A percentile compares a stretch with the other conserved stretches of the same genome.
These are phyloP conservation scores for Ondatra zibethicus DNA, from an alignment of 2,113 vertebrate species.

Conservation along the genomic window DNA sequence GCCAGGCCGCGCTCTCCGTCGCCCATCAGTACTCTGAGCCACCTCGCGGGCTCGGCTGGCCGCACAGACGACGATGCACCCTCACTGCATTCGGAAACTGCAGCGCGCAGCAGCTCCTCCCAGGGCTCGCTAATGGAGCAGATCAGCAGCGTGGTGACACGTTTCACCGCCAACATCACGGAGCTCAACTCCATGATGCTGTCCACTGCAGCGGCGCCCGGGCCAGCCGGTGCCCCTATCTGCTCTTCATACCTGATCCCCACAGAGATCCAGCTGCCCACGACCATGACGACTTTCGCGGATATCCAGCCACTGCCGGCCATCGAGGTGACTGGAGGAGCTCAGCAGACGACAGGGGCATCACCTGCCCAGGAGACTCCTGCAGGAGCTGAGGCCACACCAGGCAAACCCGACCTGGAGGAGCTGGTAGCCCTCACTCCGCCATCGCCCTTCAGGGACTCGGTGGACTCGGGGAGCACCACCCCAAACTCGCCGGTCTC, in stretches of 20 bases:
- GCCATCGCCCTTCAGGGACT: conserved; percentile 98
- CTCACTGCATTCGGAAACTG: conserved; percentile 89
- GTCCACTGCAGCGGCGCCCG: conserved; percentile 83
- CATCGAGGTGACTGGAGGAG: conserved; percentile 90
- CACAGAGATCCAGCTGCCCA: conserved; percentile 92
- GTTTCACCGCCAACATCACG: conserved; percentile 97
- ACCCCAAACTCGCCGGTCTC: conserved; percentile 92
- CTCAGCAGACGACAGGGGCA: conserved; percentile 70
- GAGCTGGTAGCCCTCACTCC: conserved; percentile 97
- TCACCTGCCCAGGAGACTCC: conserved; percentile 81
- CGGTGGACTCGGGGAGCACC: conserved; percentile 92
- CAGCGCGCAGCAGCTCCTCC: conserved; percentile 88
- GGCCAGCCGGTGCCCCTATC: conserved; percentile 84
- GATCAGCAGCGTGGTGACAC: conserved; percentile 98
- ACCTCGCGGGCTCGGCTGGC: conserved; percentile 88
- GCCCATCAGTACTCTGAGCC: conserved; percentile 95
- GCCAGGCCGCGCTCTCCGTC: conserved; percentile 93
- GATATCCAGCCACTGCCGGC: conserved; percentile 95
- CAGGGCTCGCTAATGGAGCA: conserved; percentile 97
- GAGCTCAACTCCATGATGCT: conserved; percentile 99
- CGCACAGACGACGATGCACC: conserved; percentile 89
- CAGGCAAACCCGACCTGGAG: conserved; percentile 91
- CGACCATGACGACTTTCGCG: conserved; percentile 95
- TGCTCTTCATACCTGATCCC: conserved; percentile 93
- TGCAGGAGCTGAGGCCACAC: conserved; percentile 86